Evolutionary conservation across 2,888 invertebrate species (phyloP).

Genomic region (Leucophora obtusa): DNA sequence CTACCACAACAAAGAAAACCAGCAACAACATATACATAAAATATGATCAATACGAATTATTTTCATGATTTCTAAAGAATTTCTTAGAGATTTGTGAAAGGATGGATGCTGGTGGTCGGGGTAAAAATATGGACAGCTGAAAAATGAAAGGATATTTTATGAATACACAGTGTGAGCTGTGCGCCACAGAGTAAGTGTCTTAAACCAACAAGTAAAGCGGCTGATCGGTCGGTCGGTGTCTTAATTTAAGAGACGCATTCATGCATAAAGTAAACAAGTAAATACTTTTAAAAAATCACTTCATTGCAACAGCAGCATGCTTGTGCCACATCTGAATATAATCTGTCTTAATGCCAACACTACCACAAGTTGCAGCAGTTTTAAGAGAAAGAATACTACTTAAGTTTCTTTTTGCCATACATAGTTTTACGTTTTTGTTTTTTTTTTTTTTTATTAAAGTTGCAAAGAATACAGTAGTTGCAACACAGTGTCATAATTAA

Average conservation of each 20-base stretch:
- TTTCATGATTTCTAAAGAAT: conserved; percentile 31
- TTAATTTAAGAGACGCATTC: conserved; percentile 48
- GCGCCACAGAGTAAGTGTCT: conserved; percentile 11
- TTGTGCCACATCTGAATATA: conserved; percentile 52
- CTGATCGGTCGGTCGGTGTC: conserved; percentile 13
- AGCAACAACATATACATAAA: conserved; percentile 3
- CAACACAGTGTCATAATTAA: conserved; percentile 64
- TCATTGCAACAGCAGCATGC: conserved; percentile 34
- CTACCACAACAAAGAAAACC: conserved; percentile 41
- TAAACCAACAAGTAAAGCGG: conserved; percentile 3
- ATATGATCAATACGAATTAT: conserved; percentile 33
- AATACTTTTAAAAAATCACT: conserved; percentile 51
- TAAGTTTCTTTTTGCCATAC: background rate
- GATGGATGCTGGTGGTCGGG: conserved; percentile 62
- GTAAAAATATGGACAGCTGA: conserved; percentile 51
- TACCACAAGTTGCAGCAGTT: conserved; percentile 10
- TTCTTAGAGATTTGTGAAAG: conserved; percentile 27
- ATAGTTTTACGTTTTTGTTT: background rate
- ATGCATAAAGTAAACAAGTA: conserved; percentile 55
- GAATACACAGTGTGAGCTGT: background rate
- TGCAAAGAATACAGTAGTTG: conserved; percentile 57
- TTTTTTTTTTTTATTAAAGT: conserved; percentile 22
- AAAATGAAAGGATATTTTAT: conserved; percentile 54
- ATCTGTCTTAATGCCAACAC: conserved; percentile 53
- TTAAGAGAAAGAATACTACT: background rate